Base-by-base conservation (phyloP, 2,888 invertebrate species). In the Nemapogon koenigi region DNA sequence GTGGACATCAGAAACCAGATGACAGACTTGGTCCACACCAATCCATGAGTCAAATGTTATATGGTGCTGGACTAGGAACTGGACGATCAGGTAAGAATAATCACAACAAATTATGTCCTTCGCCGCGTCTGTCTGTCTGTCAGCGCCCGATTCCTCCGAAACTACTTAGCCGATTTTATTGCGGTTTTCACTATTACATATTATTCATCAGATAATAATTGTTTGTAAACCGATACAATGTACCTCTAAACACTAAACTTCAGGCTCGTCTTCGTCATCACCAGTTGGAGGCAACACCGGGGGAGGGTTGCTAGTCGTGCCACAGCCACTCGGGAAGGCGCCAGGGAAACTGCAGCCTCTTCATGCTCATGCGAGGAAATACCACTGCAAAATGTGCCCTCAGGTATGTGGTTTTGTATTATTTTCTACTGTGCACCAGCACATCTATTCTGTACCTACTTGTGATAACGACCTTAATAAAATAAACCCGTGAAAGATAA, bases 311-410 rank as follows among this genome's bases (percentile, higher is more conserved):
- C 83, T 94, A 48, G 92, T 94, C 47, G 94, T 94, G 11, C 94
- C 94, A 3, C 94, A 94, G 58, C 94, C 94, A 13, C 83, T 91
- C 41, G 89, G 89, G 63, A 89, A 78, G 41, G 71, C 73, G 0
- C 69, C 78, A 35, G 57, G 64, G 3, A 75, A 78, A 48, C 54
- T 79, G 44, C 76, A 76, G 50, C 78, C 78, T 0, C 46, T 78
- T 7, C 75, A 75, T 14, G 72, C 76, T 0, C 79, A 78, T 47
- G 72, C 79, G 37, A 58, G 94, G 62, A 95, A 94, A 76, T 95
- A 94, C 76, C 93, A 93, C 68, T 94, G 94, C 85, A 95, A 95
- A 81, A 95, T 95, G 94, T 94, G 94, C 65, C 94, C 94, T 48
- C 94, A 96, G 93, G 95, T 97, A 76, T 81, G 90, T 76, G 18